Conservation (phyloP, 1,140 invertebrate genomes). For the Ectropis grisescens region DNA sequence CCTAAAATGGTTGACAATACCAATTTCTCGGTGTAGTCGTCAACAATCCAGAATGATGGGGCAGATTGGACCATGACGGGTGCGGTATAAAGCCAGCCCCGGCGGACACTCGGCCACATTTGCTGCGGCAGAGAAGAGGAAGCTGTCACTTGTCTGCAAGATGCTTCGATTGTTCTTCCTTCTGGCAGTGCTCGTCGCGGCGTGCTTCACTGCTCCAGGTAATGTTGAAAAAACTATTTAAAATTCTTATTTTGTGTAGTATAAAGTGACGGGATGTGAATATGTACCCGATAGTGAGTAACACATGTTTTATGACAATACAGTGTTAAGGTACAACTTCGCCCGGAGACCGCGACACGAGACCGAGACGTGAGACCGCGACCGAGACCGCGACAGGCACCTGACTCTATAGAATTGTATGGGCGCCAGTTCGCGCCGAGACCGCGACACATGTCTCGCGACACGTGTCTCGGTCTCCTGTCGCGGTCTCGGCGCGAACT, state of each 20-base stretch:
- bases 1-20: constrained; percentile 4
- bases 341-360: too few species aligned
- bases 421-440: too few species aligned
- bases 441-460: too few species aligned
- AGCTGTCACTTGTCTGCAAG: too few species aligned
- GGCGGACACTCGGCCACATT: neutral
- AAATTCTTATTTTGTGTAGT: neutral
- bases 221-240: constrained; percentile 1
- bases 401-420: too few species aligned
- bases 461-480: too few species aligned
- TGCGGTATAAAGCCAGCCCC: constrained; percentile 11
- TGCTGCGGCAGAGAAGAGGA: neutral
- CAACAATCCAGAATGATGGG: constrained; percentile 13
- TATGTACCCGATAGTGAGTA: too few species aligned
- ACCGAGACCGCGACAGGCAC: too few species aligned
- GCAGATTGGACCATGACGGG: constrained; percentile 7
- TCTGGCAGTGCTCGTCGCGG: constrained; percentile 2
- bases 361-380: too few species aligned
- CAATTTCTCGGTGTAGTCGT: constrained; percentile 6
- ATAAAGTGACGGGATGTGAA: neutral
- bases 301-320: too few species aligned
- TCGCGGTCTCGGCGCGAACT: too few species aligned
- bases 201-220: constrained; percentile 13
- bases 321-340: too few species aligned
- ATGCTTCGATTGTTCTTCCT: constrained; percentile 13